A percentile compares a stretch with the other conserved stretches of the same genome.
Conservation (phyloP, 1,140 invertebrate genomes). For the Drosophila nasuta region DNA sequence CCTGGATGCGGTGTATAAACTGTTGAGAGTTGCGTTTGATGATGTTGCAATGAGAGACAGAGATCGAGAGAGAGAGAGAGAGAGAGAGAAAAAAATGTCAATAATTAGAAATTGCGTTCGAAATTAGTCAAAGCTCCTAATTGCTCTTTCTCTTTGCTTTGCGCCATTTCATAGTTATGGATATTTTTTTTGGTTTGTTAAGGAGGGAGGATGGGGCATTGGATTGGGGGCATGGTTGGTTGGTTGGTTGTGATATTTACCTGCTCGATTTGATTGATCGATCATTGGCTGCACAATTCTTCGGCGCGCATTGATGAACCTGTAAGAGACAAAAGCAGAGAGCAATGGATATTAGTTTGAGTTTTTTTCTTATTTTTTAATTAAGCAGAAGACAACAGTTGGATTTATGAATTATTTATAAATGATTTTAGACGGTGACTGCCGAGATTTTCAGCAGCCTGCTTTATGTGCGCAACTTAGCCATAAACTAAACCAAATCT, state of each 20-base stretch:
- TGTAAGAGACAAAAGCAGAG: conserved; percentile 86
- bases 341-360: conserved; percentile 35
- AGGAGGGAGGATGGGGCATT: background rate
- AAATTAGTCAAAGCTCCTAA: conserved; percentile 36
- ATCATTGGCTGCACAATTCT: conserved; percentile 99
- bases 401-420: conserved; percentile 78
- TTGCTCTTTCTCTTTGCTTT: conserved; percentile 51
- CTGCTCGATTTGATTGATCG: conserved; percentile 99
- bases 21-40: conserved; percentile 81
- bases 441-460: conserved; percentile 53
- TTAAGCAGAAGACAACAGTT: conserved; percentile 49
- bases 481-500: conserved; percentile 83
- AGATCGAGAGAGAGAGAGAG: conserved; percentile 43
- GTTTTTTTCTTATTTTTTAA: conserved; percentile 48
- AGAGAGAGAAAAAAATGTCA: conserved; percentile 84
- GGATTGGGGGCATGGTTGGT: background rate
- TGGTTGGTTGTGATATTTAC: conserved; percentile 86
- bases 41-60: conserved; percentile 9
- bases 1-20: conserved; percentile 95
- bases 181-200: conserved; percentile 58
- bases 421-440: conserved; percentile 34
- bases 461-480: conserved; percentile 80
- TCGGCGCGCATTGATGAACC: conserved; percentile 99
- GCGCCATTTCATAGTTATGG: conserved; percentile 77
- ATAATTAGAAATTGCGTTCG: conserved; percentile 83